Base-by-base conservation (phyloP, 1,140 invertebrate species). In the Drosophila micromelanica region DNA sequence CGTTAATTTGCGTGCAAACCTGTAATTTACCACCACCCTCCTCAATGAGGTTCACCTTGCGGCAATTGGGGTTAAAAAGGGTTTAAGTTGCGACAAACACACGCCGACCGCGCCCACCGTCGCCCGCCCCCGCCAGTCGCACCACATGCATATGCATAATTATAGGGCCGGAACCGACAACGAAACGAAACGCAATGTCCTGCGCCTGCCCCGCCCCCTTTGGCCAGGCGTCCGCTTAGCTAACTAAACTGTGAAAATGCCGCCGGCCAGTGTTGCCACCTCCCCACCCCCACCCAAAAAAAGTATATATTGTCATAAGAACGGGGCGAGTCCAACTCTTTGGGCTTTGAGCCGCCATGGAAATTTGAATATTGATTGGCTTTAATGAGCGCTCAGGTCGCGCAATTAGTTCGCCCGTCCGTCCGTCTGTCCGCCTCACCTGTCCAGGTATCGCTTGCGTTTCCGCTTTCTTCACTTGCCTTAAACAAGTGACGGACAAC, bases 341-440 rank as follows among this genome's bases (percentile, higher is more conserved):
- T 30, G 17, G 57, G 57, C 56, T 56, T 20, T 49, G n/a, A n/a
- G 35, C 46, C 3, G 45, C 5, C 45, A 7, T 42, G 23, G 51
- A 87, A 82, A 86, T 86, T 86, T 86, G 82, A 86, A 86, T 87
- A 87, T 87, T 87, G 82, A 87, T 87, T 87, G 82, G 75, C 60
- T 87, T 78, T 87, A 87, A 87, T 87, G 84, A 87, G 84, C 64
- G 37, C 55, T 17, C 73, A 69, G 82, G 65, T 71, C 78, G 74
- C 78, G 59, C 82, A 85, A 85, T 87, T 85, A 85, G 78, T 73
- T 61, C 27, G 40, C 40, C 35, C 23, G 2, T 2, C 17, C 17
- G 2, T 2, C 17, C 17, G 2, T 2, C 17, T 17, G 17, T 32
- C 32, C 37, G 32, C 9, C 46, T 30, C 9, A 42, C 37, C 54